Evolutionary conservation across 2,888 invertebrate species (phyloP).

Genomic region (Sarcophaga rosellei): DNA sequence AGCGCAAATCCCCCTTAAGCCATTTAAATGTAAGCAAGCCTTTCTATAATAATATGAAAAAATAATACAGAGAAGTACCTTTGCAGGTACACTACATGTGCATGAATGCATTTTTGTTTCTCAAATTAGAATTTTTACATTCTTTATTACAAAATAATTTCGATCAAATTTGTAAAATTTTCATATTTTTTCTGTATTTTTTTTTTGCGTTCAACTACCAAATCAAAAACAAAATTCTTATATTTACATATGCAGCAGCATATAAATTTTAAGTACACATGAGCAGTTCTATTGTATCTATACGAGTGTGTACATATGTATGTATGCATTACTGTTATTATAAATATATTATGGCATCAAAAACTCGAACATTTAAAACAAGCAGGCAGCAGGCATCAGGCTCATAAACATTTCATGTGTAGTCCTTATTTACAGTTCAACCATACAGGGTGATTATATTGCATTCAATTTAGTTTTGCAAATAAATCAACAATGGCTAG

Average conservation of each 20-base stretch:
- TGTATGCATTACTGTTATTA: slow-evolving; percentile 40
- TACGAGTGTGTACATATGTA: not conserved
- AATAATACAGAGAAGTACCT: too few relatives aligned
- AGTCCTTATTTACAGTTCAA: slow-evolving; percentile 56
- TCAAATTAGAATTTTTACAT: slow-evolving; percentile 43
- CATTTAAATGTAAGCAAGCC: too few relatives aligned
- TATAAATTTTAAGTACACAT: not conserved
- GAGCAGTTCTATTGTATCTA: not conserved
- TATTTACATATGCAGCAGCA: not conserved
- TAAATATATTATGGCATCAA: slow-evolving; percentile 50
- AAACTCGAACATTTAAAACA: not conserved
- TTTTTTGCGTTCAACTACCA: not conserved
- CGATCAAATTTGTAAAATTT: slow-evolving; percentile 61
- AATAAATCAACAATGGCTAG: slow-evolving; percentile 58
- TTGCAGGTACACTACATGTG: too few relatives aligned
- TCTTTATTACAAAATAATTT: slow-evolving; percentile 56
- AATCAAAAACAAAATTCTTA: not conserved
- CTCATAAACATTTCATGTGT: slow-evolving; percentile 8
- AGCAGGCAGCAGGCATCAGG: not conserved
- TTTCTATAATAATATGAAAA: too few relatives aligned
- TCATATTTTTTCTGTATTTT: not conserved
- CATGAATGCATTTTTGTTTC: not conserved
- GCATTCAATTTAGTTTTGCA: slow-evolving; percentile 52
- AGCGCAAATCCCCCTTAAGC: too few relatives aligned
- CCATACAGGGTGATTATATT: slow-evolving; percentile 61